Evolutionary conservation across 53 echinoderm and acorn worm species (phyloP).

Genomic region (Stichopus horrens): DNA sequence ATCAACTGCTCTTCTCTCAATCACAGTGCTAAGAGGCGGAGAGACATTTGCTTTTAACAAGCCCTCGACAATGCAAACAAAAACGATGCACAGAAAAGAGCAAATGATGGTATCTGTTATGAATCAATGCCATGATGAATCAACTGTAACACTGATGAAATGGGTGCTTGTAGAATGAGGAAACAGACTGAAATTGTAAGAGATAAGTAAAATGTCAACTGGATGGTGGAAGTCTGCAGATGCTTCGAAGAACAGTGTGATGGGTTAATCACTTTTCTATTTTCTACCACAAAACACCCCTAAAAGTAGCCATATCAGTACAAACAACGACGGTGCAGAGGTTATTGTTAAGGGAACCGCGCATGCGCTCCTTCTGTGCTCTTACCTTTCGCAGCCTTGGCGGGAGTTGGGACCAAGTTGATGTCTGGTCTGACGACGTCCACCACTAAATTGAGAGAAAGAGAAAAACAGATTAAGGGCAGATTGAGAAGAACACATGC

Average conservation of each 20-base stretch:
- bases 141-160: background rate
- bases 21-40: no score
- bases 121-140: background rate
- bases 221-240: background rate
- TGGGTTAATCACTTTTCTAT: background rate
- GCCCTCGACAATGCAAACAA: background rate
- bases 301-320: background rate
- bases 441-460: background rate
- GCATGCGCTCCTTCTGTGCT: background rate
- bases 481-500: no score
- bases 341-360: no score
- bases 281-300: background rate
- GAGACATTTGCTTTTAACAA: no score
- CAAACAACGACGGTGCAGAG: no score
- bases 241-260: background rate
- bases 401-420: background rate
- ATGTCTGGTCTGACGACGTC: background rate
- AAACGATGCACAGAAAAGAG: background rate
- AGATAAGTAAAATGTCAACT: background rate
- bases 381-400: constrained; percentile 25
- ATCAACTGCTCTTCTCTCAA: no score
- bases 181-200: background rate
- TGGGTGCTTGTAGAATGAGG: background rate
- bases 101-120: background rate
- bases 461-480: background rate